Evolutionary conservation across 2,113 vertebrate genomes (phyloP).

Genomic region (Pelecanoides urinatrix): DNA sequence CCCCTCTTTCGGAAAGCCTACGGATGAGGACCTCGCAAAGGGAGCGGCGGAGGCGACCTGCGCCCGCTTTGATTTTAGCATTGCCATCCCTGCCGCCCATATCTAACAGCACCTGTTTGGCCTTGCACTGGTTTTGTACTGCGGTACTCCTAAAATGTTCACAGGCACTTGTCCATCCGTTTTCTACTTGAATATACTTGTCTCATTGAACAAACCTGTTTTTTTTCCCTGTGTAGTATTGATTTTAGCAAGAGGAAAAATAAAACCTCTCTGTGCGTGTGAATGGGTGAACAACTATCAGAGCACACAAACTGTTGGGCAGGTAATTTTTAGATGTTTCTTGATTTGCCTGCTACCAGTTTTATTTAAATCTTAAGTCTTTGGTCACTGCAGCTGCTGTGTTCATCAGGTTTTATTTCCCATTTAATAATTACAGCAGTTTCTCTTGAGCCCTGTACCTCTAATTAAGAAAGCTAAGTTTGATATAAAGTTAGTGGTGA

Average conservation of each 20-base stretch:
- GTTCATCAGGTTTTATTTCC: not conserved
- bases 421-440: not conserved
- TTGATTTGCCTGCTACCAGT: not conserved
- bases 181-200: not conserved
- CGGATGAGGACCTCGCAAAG: not conserved
- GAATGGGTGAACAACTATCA: not conserved
- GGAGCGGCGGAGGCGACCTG: not conserved
- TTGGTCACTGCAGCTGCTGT: not conserved
- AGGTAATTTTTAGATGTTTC: not conserved
- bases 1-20: not conserved
- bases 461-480: slow-evolving; percentile 27
- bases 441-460: not conserved
- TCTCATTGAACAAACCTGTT: not conserved
- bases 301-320: not conserved
- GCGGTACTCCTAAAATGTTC: not conserved
- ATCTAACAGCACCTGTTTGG: not conserved
- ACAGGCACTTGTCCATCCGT: not conserved
- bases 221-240: not conserved
- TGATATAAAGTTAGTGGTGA: not conserved
- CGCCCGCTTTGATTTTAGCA: not conserved
- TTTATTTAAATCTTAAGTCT: not conserved
- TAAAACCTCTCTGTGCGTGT: not conserved
- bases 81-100: not conserved
- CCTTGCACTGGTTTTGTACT: not conserved
- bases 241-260: not conserved